These are phyloP conservation scores for Girardinus metallicus DNA, from an alignment of 2,797 vertebrate genomes.

Conservation along the genomic window DNA sequence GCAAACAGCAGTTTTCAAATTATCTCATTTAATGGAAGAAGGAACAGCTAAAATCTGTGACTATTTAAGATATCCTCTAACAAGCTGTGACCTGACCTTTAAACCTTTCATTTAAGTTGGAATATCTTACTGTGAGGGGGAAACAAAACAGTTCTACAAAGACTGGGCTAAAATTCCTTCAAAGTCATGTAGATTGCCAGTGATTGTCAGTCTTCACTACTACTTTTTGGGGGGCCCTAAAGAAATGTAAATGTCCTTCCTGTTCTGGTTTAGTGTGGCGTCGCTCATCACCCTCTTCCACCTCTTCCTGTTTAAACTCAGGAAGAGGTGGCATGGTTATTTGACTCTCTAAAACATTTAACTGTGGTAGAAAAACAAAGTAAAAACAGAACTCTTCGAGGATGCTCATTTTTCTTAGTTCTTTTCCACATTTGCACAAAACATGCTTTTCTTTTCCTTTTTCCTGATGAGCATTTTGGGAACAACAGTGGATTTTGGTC, in stretches of 20 bases:
- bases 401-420: not conserved
- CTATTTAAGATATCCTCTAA: too few species aligned
- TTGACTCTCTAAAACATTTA: not conserved
- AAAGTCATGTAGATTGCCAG: not conserved
- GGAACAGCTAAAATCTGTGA: not conserved
- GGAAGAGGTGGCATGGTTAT: too few species aligned
- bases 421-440: not conserved
- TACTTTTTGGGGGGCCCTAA: too few species aligned
- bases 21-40: not conserved
- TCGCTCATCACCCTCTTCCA: too few species aligned
- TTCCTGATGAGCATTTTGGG: not conserved
- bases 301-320: too few species aligned
- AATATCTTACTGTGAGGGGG: not conserved
- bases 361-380: not conserved
- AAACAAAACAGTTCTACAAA: not conserved
- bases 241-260: too few species aligned
- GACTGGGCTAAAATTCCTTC: not conserved
- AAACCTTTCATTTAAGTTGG: not conserved
- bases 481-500: not conserved
- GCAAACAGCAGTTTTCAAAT: not conserved
- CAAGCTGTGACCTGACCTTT: not conserved
- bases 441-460: not conserved
- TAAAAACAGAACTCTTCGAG: not conserved
- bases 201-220: not conserved
- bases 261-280: too few species aligned